These are phyloP conservation scores for Catharus minimus DNA, from an alignment of 2,113 vertebrate species.

Conservation along the genomic window DNA sequence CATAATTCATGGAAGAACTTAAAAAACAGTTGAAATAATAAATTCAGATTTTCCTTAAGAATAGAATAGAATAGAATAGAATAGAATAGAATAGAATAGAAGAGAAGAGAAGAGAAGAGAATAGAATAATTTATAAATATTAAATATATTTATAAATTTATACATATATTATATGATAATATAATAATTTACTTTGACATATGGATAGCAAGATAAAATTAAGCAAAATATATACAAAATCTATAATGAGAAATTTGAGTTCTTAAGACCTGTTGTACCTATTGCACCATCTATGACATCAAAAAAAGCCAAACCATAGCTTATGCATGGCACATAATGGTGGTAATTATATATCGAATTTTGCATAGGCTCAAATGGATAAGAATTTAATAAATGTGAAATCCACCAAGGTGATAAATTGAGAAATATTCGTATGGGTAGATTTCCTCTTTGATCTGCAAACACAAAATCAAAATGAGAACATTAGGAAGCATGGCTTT, in stretches of 20 bases:
- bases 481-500: constrained; percentile 57
- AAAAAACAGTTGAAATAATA: background rate
- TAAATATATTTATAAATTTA: too few relatives aligned
- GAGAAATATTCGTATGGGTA: constrained; percentile 39
- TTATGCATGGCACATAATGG: constrained; percentile 39
- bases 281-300: background rate
- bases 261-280: background rate
- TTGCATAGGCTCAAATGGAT: constrained; percentile 59
- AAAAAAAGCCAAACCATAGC: background rate
- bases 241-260: background rate
- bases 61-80: too few relatives aligned
- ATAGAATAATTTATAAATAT: too few relatives aligned
- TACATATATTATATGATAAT: too few relatives aligned
- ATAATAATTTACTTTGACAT: background rate
- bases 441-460: constrained; percentile 73
- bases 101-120: too few relatives aligned
- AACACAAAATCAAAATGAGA: constrained; percentile 71
- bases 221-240: background rate
- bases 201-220: background rate
- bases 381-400: constrained; percentile 72
- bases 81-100: too few relatives aligned
- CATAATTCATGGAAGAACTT: background rate
- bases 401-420: constrained; percentile 63
- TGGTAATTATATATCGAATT: constrained; percentile 62
- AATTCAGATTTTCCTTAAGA: background rate